phyloP scores from a whole-genome alignment of 1,140 invertebrate species.

The Phenacoccus solenopsis region DNA sequence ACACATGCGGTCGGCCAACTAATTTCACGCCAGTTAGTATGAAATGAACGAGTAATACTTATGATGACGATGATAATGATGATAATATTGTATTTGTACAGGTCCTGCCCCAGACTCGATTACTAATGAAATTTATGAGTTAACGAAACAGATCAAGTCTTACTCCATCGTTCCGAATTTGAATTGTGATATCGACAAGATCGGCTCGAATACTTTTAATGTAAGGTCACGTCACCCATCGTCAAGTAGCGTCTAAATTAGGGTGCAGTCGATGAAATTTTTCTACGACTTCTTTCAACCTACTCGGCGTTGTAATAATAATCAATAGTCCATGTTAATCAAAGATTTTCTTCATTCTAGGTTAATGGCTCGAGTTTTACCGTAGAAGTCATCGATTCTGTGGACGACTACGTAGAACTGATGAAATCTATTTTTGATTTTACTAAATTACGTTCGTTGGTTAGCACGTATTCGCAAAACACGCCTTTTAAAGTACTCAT shows the following conservation, averaged over 20 bases:
- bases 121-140: slow-evolving; percentile 77
- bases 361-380: slow-evolving; percentile 60
- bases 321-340: too few species aligned
- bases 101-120: slow-evolving; percentile 82
- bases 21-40: neutral
- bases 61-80: too few species aligned
- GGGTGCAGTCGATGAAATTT: too few species aligned
- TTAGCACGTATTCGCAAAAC: slow-evolving; percentile 48
- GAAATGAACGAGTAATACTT: neutral
- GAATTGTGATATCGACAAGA: slow-evolving; percentile 57
- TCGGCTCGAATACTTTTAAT: slow-evolving; percentile 45
- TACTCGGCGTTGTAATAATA: too few species aligned
- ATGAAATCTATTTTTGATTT: slow-evolving; percentile 99
- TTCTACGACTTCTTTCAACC: too few species aligned
- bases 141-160: slow-evolving; percentile 60
- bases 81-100: slow-evolving; percentile 29
- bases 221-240: slow-evolving; percentile 36
- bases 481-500: slow-evolving; percentile 74
- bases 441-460: slow-evolving; percentile 54
- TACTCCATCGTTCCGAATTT: slow-evolving; percentile 71
- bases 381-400: slow-evolving; percentile 85
- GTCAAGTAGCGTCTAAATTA: too few species aligned
- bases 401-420: slow-evolving; percentile 74
- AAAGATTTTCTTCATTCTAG: slow-evolving; percentile 37
- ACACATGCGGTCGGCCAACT: neutral